Conservation (phyloP, 2,797 vertebrate species). For the Ctenopoma multispine region DNA sequence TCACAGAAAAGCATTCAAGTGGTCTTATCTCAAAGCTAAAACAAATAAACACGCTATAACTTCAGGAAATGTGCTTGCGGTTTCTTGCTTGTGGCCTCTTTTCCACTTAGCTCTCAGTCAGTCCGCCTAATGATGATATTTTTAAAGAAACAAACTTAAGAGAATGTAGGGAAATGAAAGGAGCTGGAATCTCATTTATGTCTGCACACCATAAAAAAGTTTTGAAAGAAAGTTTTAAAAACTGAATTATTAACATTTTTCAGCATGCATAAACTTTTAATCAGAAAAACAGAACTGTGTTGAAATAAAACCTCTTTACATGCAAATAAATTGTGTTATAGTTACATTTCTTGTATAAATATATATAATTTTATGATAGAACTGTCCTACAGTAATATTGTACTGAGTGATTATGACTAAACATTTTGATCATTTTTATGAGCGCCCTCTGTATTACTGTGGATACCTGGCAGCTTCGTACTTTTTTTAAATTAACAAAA, state of each 20-base stretch:
- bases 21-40: neutral
- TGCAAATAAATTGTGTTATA: no score
- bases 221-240: neutral
- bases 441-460: no score
- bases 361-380: neutral
- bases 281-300: no score
- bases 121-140: neutral
- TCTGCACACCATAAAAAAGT: neutral
- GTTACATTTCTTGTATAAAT: no score
- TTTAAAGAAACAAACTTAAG: slow-evolving; percentile 1
- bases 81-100: neutral
- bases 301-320: no score
- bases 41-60: neutral
- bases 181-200: neutral
- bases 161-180: neutral
- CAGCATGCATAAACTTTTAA: neutral
- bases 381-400: neutral
- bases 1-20: neutral
- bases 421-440: neutral
- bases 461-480: neutral
- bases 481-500: neutral
- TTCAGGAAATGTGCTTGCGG: neutral
- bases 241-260: slow-evolving; percentile 18
- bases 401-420: neutral
- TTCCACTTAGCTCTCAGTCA: neutral